Base-by-base conservation (phyloP, 2,888 invertebrate genomes). In the Xestia c-nigrum region DNA sequence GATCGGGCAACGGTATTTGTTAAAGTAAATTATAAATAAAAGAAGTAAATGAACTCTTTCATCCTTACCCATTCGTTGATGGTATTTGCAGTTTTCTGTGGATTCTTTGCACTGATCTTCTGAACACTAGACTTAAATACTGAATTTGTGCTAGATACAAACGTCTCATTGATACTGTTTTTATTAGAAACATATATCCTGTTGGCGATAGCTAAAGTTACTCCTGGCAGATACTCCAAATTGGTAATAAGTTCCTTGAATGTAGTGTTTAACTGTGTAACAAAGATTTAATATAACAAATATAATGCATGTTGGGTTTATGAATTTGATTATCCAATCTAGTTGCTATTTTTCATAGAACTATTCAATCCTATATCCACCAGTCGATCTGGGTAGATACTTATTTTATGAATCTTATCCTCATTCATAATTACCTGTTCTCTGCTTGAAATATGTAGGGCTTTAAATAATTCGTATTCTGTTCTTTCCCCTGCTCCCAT, bases 201-300 rank as follows among this genome's bases (percentile, higher is more conserved):
- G 89, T 98, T 98, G 0, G 98, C 98, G 55, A 98, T 92, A 47
- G 96, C 96, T 19, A 98, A 88, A 0, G 95, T 95, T 2, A 97
- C 97, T 40, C 97, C 95, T 12, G 87, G 86, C 9, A 93, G 64
- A 31, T 88, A 78, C 46, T 85, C 74, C 59, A 94, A 74, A 2
- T 84, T 73, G 0, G 50, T 47, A 0, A 93, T 81, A 3, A 91
- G 67, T 0, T 80, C 55, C 43, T 63, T 76, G 24, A 91, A 89
- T 31, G 19, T 3, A 0, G 24, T 0, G 2, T 21, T 21, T 72
- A 79, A 72, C 78, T 78, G 65, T 76, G 21, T 46, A 55, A 24
- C 31, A 19, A 72, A 55, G 7, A 55, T 72, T 50, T 3, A 21
- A 47, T 14, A 5, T 10, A 71, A 31, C 16, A 40, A 16, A 71